Percentiles rank a stretch among this genome's conserved stretches.
Conservation (phyloP, 2,888 invertebrate species). For the Agonopterix arenella region DNA sequence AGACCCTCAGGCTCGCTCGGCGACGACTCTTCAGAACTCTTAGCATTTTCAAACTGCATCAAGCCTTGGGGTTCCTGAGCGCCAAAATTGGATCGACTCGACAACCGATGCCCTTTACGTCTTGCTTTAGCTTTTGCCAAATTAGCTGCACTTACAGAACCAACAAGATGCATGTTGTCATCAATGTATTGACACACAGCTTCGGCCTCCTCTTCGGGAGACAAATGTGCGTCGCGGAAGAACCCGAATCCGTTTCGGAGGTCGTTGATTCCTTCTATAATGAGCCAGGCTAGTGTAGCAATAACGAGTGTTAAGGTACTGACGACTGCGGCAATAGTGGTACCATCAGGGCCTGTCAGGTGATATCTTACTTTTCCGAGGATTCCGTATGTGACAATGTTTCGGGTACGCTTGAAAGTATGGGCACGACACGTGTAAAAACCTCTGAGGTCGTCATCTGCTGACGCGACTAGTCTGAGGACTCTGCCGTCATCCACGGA, state of each 20-base stretch:
- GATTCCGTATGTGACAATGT: slow-evolving; percentile 63
- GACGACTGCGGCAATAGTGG: slow-evolving; percentile 45
- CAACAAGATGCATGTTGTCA: slow-evolving; percentile 40
- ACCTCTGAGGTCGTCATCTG: slow-evolving; percentile 48
- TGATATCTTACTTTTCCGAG: slow-evolving; percentile 45
- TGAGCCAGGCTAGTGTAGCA: slow-evolving; percentile 48
- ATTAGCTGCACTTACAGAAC: slow-evolving; percentile 38
- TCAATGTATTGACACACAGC: slow-evolving; percentile 57
- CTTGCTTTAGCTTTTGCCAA: slow-evolving; percentile 49
- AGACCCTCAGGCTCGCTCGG: slow-evolving; percentile 32
- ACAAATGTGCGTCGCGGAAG: slow-evolving; percentile 53
- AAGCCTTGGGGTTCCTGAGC: slow-evolving; percentile 50
- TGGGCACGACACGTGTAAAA: slow-evolving; percentile 62
- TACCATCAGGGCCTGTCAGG: slow-evolving; percentile 41
- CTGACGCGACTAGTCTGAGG: slow-evolving; percentile 43
- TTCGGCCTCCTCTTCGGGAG: slow-evolving; percentile 55
- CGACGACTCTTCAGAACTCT: slow-evolving; percentile 18
- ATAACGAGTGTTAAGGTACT: slow-evolving; percentile 49
- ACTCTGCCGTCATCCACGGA: slow-evolving; percentile 51
- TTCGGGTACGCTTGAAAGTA: slow-evolving; percentile 38
- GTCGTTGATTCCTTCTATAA: slow-evolving; percentile 54
- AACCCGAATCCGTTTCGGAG: slow-evolving; percentile 58
- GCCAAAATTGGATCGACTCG: slow-evolving; percentile 36
- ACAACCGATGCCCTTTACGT: slow-evolving; percentile 32
- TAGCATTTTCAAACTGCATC: slow-evolving; percentile 27